Percentiles rank a stretch among this genome's conserved stretches.
Conservation (phyloP, 2,888 invertebrate species). For the Sacculina carcini region DNA sequence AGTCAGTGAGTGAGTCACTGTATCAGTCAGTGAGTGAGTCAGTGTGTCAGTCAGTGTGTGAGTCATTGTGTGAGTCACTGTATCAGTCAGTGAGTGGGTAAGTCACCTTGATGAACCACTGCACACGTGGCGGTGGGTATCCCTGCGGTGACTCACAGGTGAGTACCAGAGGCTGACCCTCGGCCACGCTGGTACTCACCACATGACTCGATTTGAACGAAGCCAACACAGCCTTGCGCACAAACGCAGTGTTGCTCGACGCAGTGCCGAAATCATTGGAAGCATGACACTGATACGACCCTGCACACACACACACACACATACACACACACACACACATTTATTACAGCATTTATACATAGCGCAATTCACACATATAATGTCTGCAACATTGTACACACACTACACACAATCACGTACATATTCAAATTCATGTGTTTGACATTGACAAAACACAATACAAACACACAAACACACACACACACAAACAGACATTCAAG, state of each 20-base stretch:
- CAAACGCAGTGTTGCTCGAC: slow-evolving; percentile 76
- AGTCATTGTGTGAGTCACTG: background rate
- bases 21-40: background rate
- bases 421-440: too few relatives aligned
- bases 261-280: slow-evolving; percentile 78
- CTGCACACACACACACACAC: slow-evolving; percentile 17
- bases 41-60: background rate
- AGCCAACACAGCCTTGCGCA: slow-evolving; percentile 68
- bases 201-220: slow-evolving; percentile 43
- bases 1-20: background rate
- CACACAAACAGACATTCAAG: too few relatives aligned
- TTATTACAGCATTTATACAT: too few relatives aligned
- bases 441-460: too few relatives aligned
- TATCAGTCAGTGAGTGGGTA: background rate
- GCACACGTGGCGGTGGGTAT: slow-evolving; percentile 79
- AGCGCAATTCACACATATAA: too few relatives aligned
- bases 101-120: slow-evolving; percentile 57
- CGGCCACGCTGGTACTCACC: slow-evolving; percentile 33
- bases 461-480: too few relatives aligned
- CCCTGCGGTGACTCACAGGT: slow-evolving; percentile 83
- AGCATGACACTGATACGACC: slow-evolving; percentile 86
- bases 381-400: too few relatives aligned
- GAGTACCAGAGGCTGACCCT: slow-evolving; percentile 67
- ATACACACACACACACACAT: too few relatives aligned
- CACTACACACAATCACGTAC: too few relatives aligned